Evolutionary conservation across 37 sponge, comb jelly and placozoan genomes (phyloP).

Genomic region (Oopsacas minuta): DNA sequence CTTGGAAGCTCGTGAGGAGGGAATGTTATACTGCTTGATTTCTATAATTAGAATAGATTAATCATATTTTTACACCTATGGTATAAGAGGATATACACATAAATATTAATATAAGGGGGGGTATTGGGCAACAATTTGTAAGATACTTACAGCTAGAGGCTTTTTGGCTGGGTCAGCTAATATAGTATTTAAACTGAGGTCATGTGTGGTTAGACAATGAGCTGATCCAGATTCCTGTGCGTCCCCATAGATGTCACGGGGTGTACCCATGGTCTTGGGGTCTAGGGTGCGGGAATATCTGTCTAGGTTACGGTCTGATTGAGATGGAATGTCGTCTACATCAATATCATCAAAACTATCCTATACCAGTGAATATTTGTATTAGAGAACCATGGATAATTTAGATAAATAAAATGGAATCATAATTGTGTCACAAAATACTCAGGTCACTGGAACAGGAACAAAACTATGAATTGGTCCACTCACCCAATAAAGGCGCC

Average conservation of each 20-base stretch:
- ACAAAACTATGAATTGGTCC: too few relatives aligned
- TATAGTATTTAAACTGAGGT: background rate
- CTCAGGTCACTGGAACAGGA: too few relatives aligned
- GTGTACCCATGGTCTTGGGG: background rate
- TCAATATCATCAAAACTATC: background rate
- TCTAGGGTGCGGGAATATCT: background rate
- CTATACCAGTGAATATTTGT: too few relatives aligned
- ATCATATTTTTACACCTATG: too few relatives aligned
- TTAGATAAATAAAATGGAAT: too few relatives aligned
- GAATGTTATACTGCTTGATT: background rate
- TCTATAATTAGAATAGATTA: background rate
- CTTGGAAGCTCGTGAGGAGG: slow-evolving; percentile 2
- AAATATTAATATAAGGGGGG: too few relatives aligned
- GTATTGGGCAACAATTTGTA: too few relatives aligned
- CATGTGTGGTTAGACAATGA: background rate
- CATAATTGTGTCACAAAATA: too few relatives aligned
- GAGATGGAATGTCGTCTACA: background rate
- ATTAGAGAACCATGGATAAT: too few relatives aligned
- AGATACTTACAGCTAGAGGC: background rate
- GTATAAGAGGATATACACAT: too few relatives aligned
- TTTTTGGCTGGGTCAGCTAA: background rate
- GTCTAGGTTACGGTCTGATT: background rate
- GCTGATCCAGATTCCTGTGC: background rate
- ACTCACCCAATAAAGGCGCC: too few relatives aligned
- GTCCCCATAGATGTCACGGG: background rate